Evolutionary conservation across 2,888 invertebrate species (phyloP), one percentile per base, ranked within the genome.

Genomic region (Plagiodera versicolora): DNA sequence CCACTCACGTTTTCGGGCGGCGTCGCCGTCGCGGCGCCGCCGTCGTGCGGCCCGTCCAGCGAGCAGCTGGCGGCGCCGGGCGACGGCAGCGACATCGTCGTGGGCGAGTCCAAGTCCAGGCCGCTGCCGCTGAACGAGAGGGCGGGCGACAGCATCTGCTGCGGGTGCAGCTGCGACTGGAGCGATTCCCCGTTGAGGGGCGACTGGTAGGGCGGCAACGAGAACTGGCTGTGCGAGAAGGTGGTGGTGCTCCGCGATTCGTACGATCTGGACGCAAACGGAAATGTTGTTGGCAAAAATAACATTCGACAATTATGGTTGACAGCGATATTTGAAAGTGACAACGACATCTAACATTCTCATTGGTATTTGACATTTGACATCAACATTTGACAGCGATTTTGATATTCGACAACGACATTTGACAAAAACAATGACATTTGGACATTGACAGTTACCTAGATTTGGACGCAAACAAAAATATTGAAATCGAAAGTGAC

Each of bases 71-170:
- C 87, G 28, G 87, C 89, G 59, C 89, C 90, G 0, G 93, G 92
- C 47, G 92, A 92, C 0, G 93, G 93, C 65, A 93, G 81, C 47
- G 92, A 92, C 71, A 92, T 89, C 71, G 91, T 89, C 56, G 91
- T 90, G 67, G 89, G 89, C 35, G 90, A 87, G 72, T 90, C 90
- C 64, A 87, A 74, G 69, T 87, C 86, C 73, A 90, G 76, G 18
- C 86, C 85, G 76, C 87, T 88, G 74, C 86, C 87, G 75, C 85
- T 81, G 79, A 89, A 89, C 82, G 62, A 88, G 83, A 74, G 85
- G 83, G 70, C 86, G 70, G 80, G 80, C 3, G 79, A 78, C 39
- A 81, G 65, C 76, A 81, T 78, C 65, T 80, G 78, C 61, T 87
- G 85, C 69, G 88, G 88, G 71, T 90, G 90, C 50, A 89, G 87